Evolutionary conservation across 1,140 invertebrate species (phyloP), one percentile per base, ranked within the genome.

Genomic region (Rhagoletis zephyria): DNA sequence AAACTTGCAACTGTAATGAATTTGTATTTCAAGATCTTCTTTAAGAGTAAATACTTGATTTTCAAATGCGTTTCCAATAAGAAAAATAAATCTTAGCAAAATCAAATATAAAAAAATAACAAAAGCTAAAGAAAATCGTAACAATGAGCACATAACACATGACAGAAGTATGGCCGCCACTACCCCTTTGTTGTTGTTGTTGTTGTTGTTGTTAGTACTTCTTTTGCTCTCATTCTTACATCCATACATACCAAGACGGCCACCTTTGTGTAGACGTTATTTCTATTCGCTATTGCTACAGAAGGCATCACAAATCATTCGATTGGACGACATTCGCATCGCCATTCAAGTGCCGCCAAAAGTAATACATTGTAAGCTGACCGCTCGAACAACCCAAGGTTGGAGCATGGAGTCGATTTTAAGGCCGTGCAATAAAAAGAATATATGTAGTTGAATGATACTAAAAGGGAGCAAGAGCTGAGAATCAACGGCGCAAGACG

Each of bases 241-340:
- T 30, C 0, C 30, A 30, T 30, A 30, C 30, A 30, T 30, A 30
- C 30, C 30, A 30, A 30, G 30, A 30, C 10, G 40, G 40, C 64
- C 40, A 48, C 67, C 42, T 30, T 67, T 19, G 42, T 67, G 42
- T 14, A 67, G 42, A 67, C 42, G 65, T 30, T 74, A 42, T 16
- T 74, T 10, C 40, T 74, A 30, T 30, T 74, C 45, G 67, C 45
- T 74, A 42, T 40, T 48, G 67, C 14, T 60, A 67, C 19, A 87
- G 86, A 87, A 87, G 86, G 86, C 86, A 87, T 87, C 86, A 87
- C 86, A 87, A 87, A 87, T 87, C 86, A 87, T 87, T 87, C 86
- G 86, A 87, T 87, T 87, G 86, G 86, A 87, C 86, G 86, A 87
- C 86, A 87, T 19, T 74, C 67, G 14, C 12, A 40, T 74, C 42